These are phyloP conservation scores for Nansenia antarctica DNA, from an alignment of 2,113 vertebrate species.

Conservation along the genomic window DNA sequence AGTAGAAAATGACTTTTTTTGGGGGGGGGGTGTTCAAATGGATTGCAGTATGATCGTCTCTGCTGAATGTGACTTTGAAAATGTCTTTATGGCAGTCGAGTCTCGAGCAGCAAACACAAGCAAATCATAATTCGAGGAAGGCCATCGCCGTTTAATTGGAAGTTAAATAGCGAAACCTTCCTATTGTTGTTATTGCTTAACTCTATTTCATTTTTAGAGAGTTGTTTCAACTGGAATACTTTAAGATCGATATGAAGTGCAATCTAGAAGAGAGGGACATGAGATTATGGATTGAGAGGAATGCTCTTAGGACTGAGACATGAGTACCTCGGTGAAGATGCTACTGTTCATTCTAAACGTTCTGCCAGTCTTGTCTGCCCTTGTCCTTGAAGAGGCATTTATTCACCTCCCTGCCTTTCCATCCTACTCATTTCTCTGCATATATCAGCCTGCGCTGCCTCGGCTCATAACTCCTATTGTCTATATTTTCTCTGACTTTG, in stretches of 20 bases:
- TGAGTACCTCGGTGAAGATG: constrained; percentile 43
- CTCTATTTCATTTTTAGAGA: not conserved
- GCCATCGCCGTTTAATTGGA: too few species aligned
- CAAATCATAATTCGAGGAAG: not conserved
- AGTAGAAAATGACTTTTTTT: too few species aligned
- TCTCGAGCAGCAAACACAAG: not conserved
- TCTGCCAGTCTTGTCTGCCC: constrained; percentile 23
- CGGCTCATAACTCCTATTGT: constrained; percentile 29
- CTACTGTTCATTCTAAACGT: constrained; percentile 38
- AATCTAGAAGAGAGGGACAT: constrained; percentile 11
- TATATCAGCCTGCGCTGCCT: constrained; percentile 53
- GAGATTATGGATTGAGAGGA: constrained; percentile 38
- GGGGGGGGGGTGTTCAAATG: too few species aligned
- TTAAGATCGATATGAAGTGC: constrained; percentile 8
- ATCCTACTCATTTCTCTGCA: constrained; percentile 26
- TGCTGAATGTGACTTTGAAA: constrained; percentile 16
- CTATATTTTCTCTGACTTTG: constrained; percentile 28
- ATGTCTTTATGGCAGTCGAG: not conserved
- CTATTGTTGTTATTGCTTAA: not conserved
- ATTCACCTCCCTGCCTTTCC: constrained; percentile 32
- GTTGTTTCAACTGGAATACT: constrained; percentile 3
- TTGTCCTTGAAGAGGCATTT: constrained; percentile 59
- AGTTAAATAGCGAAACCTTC: too few species aligned
- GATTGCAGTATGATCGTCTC: not conserved
- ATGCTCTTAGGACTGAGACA: constrained; percentile 36